Conservation (phyloP, 2,888 invertebrate genomes). For the Sicus ferrugineus region DNA sequence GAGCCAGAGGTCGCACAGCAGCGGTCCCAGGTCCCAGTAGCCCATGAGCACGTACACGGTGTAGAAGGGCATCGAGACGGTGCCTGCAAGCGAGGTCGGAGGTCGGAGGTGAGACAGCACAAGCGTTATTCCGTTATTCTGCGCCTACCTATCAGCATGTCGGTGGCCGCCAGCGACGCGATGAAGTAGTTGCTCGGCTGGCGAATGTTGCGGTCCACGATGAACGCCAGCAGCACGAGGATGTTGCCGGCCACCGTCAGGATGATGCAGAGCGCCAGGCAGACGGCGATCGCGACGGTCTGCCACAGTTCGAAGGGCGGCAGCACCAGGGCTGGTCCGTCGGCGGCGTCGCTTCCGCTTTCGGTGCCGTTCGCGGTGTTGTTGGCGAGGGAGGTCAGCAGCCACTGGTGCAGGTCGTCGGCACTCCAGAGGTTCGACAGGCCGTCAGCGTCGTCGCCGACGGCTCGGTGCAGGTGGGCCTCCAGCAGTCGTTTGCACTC, state of each 20-base stretch:
- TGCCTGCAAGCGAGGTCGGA: conserved; percentile 70
- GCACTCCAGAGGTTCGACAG: conserved; percentile 57
- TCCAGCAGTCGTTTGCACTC: conserved; percentile 71
- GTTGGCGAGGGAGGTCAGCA: conserved; percentile 54
- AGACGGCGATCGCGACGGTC: conserved; percentile 86
- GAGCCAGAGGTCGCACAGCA: conserved; percentile 97
- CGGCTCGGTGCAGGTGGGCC: conserved; percentile 63
- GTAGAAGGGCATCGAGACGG: conserved; percentile 98
- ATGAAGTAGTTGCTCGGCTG: conserved; percentile 99
- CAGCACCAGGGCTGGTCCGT: conserved; percentile 69
- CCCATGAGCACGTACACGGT: conserved; percentile 96
- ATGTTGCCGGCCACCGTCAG: conserved; percentile 96
- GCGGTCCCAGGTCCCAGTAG: conserved; percentile 95
- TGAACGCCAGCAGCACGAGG: conserved; percentile 91
- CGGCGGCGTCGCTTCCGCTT: conserved; percentile 45
- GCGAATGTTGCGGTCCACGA: conserved; percentile 90
- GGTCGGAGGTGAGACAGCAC: neutral
- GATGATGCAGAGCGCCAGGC: conserved; percentile 86
- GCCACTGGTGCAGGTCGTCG: conserved; percentile 49
- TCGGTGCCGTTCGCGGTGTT: conserved; percentile 53
- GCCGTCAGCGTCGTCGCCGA: conserved; percentile 62
- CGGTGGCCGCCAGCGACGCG: conserved; percentile 95
- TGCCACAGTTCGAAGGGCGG: conserved; percentile 92
- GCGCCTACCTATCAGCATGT: conserved; percentile 85
- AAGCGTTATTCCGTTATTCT: neutral